phyloP scores from a whole-genome alignment of 2,797 vertebrate species.

The Ambastaia sidthimunki region DNA sequence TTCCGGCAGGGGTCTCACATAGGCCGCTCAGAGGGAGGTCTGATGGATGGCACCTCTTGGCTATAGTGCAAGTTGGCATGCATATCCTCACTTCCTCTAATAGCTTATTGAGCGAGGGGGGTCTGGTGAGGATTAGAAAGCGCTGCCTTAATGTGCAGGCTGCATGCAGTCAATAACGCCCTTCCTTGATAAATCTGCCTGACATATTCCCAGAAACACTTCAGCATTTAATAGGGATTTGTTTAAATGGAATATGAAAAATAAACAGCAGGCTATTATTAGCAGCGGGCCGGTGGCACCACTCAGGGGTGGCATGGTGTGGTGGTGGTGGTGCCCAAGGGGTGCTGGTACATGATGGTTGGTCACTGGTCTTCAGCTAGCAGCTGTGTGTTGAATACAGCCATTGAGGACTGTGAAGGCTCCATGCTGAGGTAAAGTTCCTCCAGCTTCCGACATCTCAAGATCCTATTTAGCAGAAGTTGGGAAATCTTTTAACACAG shows the following conservation, averaged over 20 bases:
- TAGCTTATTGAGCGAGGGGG: slow-evolving; percentile 78
- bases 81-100: slow-evolving; percentile 77
- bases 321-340: background rate
- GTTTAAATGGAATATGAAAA: slow-evolving; percentile 69
- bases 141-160: slow-evolving; percentile 71
- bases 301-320: background rate
- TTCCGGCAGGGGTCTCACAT: slow-evolving; percentile 7
- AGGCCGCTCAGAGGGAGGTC: slow-evolving; percentile 43
- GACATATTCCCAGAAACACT: slow-evolving; percentile 75
- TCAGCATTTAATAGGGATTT: slow-evolving; percentile 73
- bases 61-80: slow-evolving; percentile 74
- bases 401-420: background rate
- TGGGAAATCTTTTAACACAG: background rate
- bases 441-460: background rate
- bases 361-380: background rate
- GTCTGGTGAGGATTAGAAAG: slow-evolving; percentile 77
- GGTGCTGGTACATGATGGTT: background rate
- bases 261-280: slow-evolving; percentile 49
- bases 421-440: background rate
- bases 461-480: background rate
- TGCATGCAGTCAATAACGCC: slow-evolving; percentile 67
- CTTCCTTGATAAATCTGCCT: slow-evolving; percentile 70
- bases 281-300: background rate
- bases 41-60: slow-evolving; percentile 74
- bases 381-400: slow-evolving; percentile 20